Evolutionary conservation across 2,113 vertebrate genomes (phyloP), one percentile per base, ranked within the genome.

Genomic region (Nannospalax galili): DNA sequence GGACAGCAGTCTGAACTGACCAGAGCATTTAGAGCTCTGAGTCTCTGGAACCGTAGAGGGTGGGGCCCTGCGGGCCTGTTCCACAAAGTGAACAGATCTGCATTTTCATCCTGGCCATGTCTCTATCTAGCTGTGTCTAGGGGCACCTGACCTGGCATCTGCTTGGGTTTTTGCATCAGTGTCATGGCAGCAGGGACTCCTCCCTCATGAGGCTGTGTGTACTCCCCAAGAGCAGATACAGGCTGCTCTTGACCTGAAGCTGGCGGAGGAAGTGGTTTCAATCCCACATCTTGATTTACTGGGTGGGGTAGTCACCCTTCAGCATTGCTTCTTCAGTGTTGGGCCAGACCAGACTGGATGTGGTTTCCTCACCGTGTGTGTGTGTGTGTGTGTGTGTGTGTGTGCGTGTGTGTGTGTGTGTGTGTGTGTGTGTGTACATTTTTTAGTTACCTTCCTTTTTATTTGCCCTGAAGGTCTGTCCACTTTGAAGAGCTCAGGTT

Each of bases 241-340:
- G 45, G 73, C 42, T 24, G 90, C 15, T 75, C 90, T 81, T 92
- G 30, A 80, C 30, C 35, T 40, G 22, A 26, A 77, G 74, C 64
- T 28, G 16, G 75, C 30, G 79, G 65, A 86, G 92, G 93, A 97
- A 94, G 96, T 95, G 95, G 95, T 94, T 94, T 93, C 84, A 88
- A 96, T 87, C 75, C 90, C 88, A 85, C 93, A 92, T 94, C 95
- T 97, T 91, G 92, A 94, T 94, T 96, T 80, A 90, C 92, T 65
- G 90, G 92, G 52, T 42, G 4, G 80, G n/a, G 80, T 28, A 90
- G 90, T 80, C 84, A 77, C 79, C 85, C 84, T 92, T 87, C 24
- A 7, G 67, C 80, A 67, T 94, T 65, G 78, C 79, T 81, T 93
- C 84, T 86, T 90, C 67, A 77, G 70, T 70, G 45, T 28, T 62